phyloP scores from a whole-genome alignment of 2,888 invertebrate species.

The Perdita meconis region DNA sequence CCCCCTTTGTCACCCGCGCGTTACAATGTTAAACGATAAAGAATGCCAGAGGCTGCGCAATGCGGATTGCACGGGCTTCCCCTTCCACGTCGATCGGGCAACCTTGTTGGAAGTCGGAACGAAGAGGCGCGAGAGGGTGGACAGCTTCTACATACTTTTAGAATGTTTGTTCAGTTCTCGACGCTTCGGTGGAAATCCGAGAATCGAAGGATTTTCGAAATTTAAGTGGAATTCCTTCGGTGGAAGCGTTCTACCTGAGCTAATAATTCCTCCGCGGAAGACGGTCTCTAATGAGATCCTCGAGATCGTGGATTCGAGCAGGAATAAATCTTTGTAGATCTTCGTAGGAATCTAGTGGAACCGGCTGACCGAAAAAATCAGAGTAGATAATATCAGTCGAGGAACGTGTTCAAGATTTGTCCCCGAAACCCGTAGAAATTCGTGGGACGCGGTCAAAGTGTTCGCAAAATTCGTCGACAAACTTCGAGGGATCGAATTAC shows the following conservation, averaged over 20 bases:
- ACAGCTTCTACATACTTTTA: too few species aligned
- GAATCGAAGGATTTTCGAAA: too few species aligned
- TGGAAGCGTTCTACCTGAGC: too few species aligned
- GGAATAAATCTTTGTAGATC: too few species aligned
- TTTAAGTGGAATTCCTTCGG: too few species aligned
- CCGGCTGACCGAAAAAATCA: neutral
- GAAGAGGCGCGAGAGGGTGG: neutral
- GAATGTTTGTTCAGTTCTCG: too few species aligned
- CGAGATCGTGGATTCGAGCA: too few species aligned
- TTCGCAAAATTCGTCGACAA: constrained; percentile 23
- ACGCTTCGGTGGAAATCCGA: too few species aligned
- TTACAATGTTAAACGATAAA: constrained; percentile 50
- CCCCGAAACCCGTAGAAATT: neutral
- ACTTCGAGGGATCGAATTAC: constrained; percentile 54
- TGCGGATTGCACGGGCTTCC: constrained; percentile 34
- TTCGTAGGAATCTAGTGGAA: too few species aligned
- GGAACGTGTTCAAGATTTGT: too few species aligned
- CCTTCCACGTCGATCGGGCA: neutral
- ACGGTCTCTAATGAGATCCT: too few species aligned
- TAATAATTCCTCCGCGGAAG: too few species aligned
- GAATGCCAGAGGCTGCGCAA: constrained; percentile 55
- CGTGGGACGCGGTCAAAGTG: neutral
- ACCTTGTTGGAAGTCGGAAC: neutral
- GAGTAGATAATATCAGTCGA: neutral
- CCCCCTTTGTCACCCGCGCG: constrained; percentile 33